Conservation (phyloP, 2,113 vertebrate genomes). For the Sapajus apella region DNA sequence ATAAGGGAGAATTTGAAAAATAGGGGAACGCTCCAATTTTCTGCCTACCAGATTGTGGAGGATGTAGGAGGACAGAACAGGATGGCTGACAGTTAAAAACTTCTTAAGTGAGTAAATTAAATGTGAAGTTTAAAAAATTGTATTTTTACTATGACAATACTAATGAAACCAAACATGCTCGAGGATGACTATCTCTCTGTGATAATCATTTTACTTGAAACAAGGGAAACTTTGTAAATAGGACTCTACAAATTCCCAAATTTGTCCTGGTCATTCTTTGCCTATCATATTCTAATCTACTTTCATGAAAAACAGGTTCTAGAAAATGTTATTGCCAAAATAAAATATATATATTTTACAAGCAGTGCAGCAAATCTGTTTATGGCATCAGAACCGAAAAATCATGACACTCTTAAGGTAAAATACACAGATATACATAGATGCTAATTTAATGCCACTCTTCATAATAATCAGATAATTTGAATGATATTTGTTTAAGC, state of each 20-base stretch:
- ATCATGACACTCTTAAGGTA: conserved; percentile 77
- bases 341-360: conserved; percentile 83
- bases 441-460: conserved; percentile 82
- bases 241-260: conserved; percentile 78
- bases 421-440: conserved; percentile 82
- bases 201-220: conserved; percentile 79
- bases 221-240: conserved; percentile 75
- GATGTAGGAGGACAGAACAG: conserved; percentile 54
- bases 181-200: conserved; percentile 72
- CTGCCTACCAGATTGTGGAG: conserved; percentile 57
- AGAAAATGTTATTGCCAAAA: conserved; percentile 78
- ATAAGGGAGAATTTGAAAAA: conserved; percentile 64
- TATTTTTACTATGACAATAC: conserved; percentile 64
- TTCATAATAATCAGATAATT: conserved; percentile 77
- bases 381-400: conserved; percentile 75
- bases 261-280: conserved; percentile 82
- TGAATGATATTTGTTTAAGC: conserved; percentile 82
- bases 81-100: conserved; percentile 72
- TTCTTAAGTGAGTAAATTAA: conserved; percentile 72
- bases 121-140: conserved; percentile 62
- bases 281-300: conserved; percentile 77
- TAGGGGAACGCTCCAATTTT: conserved; percentile 63
- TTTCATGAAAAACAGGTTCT: conserved; percentile 82
- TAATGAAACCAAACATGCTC: conserved; percentile 71
- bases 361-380: conserved; percentile 73